A percentile compares a stretch with the other conserved stretches of the same genome.
Evolutionary conservation across 2,113 vertebrate genomes (phyloP).

Genomic region (Protobothrops mucrosquamatus): DNA sequence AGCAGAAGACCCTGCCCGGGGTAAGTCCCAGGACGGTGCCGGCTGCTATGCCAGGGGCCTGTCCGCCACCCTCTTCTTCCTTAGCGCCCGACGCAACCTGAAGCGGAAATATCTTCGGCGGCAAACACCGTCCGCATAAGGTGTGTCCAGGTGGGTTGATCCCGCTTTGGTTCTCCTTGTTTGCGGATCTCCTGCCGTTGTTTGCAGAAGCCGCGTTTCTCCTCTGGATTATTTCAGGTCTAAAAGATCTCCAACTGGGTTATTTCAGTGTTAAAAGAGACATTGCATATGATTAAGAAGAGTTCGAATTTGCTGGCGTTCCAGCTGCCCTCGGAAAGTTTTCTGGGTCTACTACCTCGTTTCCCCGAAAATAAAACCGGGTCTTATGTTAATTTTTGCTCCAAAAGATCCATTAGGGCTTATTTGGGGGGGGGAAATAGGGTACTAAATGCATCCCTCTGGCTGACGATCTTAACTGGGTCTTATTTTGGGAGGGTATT

Average conservation of each 20-base stretch:
- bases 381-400: too few species aligned
- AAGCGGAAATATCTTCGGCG: neutral
- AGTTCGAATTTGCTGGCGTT: neutral
- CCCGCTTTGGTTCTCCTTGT: neutral
- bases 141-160: neutral
- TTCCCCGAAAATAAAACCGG: too few species aligned
- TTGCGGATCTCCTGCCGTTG: neutral
- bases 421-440: too few species aligned
- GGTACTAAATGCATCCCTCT: too few species aligned
- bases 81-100: neutral
- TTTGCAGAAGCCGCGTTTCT: neutral
- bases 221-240: neutral
- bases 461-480: too few species aligned
- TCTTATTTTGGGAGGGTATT: neutral
- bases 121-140: neutral
- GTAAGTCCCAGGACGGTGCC: neutral
- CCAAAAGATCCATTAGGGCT: too few species aligned
- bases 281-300: too few species aligned
- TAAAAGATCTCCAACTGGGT: neutral
- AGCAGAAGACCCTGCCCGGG: slow-evolving; percentile 80
- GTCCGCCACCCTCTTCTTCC: too few species aligned
- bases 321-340: neutral
- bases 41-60: too few species aligned
- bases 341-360: neutral
- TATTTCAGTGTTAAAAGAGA: neutral